Conservation (phyloP, 2,888 invertebrate genomes). For the Patella depressa region DNA sequence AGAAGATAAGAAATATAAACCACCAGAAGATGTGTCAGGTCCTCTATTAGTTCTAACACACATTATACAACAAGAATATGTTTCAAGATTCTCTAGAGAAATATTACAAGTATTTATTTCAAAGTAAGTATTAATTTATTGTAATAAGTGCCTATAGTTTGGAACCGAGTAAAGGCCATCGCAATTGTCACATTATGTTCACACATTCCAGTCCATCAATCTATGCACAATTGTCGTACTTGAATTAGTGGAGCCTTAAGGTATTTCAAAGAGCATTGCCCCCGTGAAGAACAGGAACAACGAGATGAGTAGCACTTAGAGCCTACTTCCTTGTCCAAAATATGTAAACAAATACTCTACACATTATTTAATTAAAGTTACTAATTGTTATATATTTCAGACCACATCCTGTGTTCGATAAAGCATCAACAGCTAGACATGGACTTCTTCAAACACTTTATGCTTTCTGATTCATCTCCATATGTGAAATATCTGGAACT, state of each 20-base stretch:
- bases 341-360: neutral
- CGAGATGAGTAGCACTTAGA: too few species aligned
- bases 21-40: constrained; percentile 78
- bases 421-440: constrained; percentile 48
- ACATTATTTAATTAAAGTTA: neutral
- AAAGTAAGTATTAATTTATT: constrained; percentile 47
- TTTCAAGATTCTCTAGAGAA: constrained; percentile 74
- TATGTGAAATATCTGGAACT: too few species aligned
- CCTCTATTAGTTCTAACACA: constrained; percentile 77
- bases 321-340: neutral
- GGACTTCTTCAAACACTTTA: constrained; percentile 60
- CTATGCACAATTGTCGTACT: too few species aligned
- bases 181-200: too few species aligned
- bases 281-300: too few species aligned
- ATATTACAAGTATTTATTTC: constrained; percentile 74
- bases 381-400: constrained; percentile 45
- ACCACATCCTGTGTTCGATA: constrained; percentile 55
- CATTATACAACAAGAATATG: constrained; percentile 74
- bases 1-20: constrained; percentile 79
- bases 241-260: neutral
- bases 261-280: too few species aligned
- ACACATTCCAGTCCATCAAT: too few species aligned
- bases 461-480: constrained; percentile 32
- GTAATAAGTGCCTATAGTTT: too few species aligned
- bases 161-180: too few species aligned